Conservation (phyloP, 2,888 invertebrate species). For the Alitta virens region DNA sequence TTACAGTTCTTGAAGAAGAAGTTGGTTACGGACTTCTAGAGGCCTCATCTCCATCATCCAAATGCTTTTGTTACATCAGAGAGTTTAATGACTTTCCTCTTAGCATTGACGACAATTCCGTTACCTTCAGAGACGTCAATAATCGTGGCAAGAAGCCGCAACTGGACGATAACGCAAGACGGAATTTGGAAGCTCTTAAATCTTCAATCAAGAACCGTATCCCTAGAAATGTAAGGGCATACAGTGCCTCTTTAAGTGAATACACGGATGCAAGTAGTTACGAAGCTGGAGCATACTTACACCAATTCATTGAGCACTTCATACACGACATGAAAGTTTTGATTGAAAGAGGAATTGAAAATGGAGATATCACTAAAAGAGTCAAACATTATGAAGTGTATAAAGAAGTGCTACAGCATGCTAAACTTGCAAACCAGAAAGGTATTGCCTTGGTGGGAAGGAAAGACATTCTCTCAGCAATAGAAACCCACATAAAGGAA, state of each 20-base stretch:
- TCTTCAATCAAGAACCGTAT: background rate
- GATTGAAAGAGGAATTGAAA: conserved; percentile 3
- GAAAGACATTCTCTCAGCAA: conserved; percentile 6
- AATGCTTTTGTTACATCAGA: conserved; percentile 13
- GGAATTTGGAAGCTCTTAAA: conserved; percentile 3
- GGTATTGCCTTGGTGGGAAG: background rate
- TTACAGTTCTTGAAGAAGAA: conserved; percentile 9
- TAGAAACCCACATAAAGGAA: conserved; percentile 3
- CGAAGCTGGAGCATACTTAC: background rate
- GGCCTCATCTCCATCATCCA: background rate
- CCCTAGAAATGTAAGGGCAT: conserved; percentile 3
- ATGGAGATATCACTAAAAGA: background rate
- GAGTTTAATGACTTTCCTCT: conserved; percentile 8
- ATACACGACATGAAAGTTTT: conserved; percentile 6
- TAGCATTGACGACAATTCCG: background rate
- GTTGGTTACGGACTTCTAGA: conserved; percentile 8
- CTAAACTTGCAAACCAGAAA: background rate
- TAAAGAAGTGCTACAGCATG: conserved; percentile 14
- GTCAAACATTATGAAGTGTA: conserved; percentile 8
- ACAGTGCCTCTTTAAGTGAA: conserved; percentile 3
- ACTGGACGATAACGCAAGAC: conserved; percentile 2
- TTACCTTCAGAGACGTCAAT: conserved; percentile 6
- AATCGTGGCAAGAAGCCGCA: conserved; percentile 1
- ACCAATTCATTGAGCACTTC: background rate
- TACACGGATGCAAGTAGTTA: background rate